A percentile compares a stretch with the other conserved stretches of the same genome.
Evolutionary conservation across 2,888 invertebrate genomes (phyloP).

Genomic region (Microctonus hyperodae): DNA sequence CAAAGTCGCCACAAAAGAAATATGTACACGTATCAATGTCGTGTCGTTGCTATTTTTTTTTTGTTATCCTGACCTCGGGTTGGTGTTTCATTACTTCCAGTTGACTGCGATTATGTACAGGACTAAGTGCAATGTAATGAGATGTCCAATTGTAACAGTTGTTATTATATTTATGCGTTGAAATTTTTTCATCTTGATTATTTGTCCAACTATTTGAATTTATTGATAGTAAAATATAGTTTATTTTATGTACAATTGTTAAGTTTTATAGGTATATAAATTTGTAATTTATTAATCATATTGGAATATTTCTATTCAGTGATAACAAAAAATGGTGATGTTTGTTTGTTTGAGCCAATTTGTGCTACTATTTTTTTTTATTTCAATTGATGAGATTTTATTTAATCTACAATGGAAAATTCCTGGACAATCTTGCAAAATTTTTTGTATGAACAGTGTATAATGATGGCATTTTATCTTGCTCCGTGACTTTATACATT

Average conservation of each 20-base stretch:
- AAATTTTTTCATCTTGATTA: not conserved
- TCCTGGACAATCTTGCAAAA: not conserved
- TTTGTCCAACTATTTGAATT: not conserved
- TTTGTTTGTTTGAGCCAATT: not conserved
- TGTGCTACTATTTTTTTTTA: not conserved
- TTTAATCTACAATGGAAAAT: not conserved
- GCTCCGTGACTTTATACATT: not conserved
- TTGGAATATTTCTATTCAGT: not conserved
- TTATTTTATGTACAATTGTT: not conserved
- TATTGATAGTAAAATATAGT: not conserved
- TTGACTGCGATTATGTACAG: not conserved
- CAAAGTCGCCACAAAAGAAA: constrained; percentile 11
- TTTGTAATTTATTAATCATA: not conserved
- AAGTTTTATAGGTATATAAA: not conserved
- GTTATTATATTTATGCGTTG: not conserved
- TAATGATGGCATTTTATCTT: not conserved
- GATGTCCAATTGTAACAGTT: too few species aligned
- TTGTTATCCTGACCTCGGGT: not conserved
- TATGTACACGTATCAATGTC: constrained; percentile 7
- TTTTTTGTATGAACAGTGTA: not conserved
- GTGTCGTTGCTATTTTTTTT: constrained; percentile 14
- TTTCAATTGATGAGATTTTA: not conserved
- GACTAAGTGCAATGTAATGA: not conserved
- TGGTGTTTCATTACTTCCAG: not conserved
- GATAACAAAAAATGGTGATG: not conserved